A percentile compares a stretch with the other conserved stretches of the same genome.
Evolutionary conservation across 2,888 invertebrate species (phyloP).

Genomic region (Apomyelois bistriatella): DNA sequence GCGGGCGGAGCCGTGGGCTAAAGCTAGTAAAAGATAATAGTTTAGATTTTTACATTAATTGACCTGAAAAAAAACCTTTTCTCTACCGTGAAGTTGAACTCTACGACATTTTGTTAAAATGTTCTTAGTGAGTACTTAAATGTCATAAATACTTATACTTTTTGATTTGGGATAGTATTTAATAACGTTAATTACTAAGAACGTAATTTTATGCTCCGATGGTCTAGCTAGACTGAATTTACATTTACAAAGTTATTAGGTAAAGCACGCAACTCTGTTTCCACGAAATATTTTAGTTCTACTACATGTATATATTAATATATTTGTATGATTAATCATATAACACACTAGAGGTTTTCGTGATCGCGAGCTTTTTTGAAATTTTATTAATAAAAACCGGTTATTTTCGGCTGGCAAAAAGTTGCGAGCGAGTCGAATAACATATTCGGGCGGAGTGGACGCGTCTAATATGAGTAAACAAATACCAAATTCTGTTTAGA

Average conservation of each 20-base stretch:
- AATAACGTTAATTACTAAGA: not conserved
- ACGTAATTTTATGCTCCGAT: not conserved
- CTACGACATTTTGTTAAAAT: too few species aligned
- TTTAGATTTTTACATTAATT: too few species aligned
- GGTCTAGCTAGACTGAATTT: not conserved
- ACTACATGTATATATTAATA: not conserved
- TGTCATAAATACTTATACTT: too few species aligned
- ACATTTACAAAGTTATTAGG: not conserved
- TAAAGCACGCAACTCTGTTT: not conserved
- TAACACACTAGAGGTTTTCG: slow-evolving; percentile 1
- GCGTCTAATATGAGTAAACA: not conserved
- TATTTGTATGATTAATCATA: not conserved
- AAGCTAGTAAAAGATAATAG: too few species aligned
- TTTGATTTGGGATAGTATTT: too few species aligned
- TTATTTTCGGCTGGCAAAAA: slow-evolving; percentile 8
- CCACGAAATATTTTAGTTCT: not conserved
- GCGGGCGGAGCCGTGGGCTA: too few species aligned
- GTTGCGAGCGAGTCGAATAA: not conserved
- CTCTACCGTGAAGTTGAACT: too few species aligned
- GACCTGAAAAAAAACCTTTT: too few species aligned
- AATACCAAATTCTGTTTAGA: not conserved
- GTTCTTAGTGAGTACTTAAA: too few species aligned
- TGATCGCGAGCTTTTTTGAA: slow-evolving; percentile 5
- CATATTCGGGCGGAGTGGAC: not conserved
- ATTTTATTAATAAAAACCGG: slow-evolving; percentile 1